Conservation (phyloP, 2,888 invertebrate species). For the Lochmaea crataegi region DNA sequence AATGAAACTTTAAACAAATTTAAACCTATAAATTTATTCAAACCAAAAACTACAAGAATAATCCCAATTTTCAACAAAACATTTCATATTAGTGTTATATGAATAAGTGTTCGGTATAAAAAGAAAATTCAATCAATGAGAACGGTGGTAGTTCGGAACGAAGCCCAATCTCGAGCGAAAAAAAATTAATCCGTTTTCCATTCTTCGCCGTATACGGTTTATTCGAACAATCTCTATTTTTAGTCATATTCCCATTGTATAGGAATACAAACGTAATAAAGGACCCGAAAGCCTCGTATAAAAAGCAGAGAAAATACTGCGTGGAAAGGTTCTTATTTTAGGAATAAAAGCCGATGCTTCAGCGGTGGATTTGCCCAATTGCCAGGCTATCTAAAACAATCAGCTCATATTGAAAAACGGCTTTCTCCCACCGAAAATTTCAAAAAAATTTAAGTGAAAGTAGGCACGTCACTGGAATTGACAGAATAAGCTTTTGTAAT, state of each 20-base stretch:
- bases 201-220: neutral
- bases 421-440: no score
- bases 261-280: constrained; percentile 10
- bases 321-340: constrained; percentile 7
- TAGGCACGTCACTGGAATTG: no score
- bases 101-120: neutral
- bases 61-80: no score
- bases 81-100: neutral
- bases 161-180: neutral
- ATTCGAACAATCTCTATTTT: constrained; percentile 8
- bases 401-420: neutral
- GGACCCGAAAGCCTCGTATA: neutral
- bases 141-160: neutral
- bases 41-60: no score
- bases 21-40: no score
- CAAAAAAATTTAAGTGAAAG: no score
- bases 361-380: neutral
- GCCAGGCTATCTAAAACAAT: neutral
- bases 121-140: constrained; percentile 1
- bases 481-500: no score
- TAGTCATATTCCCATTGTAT: constrained; percentile 5
- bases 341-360: neutral
- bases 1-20: no score
- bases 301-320: neutral
- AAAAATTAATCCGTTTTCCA: constrained; percentile 6